These are phyloP conservation scores for Ceratosolen fusciceps DNA, from an alignment of 1,140 invertebrate species.

Conservation along the genomic window DNA sequence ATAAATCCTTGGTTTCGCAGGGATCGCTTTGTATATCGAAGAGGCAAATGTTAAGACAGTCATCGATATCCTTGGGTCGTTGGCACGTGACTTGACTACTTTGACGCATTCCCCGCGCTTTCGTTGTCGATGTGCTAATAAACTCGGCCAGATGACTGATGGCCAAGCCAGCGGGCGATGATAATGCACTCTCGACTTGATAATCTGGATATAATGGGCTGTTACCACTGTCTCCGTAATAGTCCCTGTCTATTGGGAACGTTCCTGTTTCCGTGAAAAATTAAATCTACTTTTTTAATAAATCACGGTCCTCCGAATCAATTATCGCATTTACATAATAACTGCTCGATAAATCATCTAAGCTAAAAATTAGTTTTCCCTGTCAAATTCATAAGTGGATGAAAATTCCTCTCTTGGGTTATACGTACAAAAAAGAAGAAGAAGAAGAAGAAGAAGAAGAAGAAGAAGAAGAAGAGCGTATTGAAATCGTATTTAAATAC, in stretches of 20 bases:
- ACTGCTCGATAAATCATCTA: too few species aligned
- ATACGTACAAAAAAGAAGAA: too few species aligned
- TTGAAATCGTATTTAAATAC: too few species aligned
- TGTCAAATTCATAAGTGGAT: too few species aligned
- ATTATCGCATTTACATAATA: too few species aligned
- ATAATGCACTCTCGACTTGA: slow-evolving; percentile 47
- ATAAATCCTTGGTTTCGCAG: slow-evolving; percentile 56
- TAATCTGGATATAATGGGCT: slow-evolving; percentile 55
- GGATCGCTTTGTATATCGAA: slow-evolving; percentile 64
- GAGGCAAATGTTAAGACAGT: slow-evolving; percentile 59
- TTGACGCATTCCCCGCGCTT: slow-evolving; percentile 51
- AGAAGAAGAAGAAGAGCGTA: too few species aligned
- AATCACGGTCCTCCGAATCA: too few species aligned
- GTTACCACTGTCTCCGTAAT: slow-evolving; percentile 57
- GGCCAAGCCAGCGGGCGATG: slow-evolving; percentile 53
- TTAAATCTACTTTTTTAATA: too few species aligned
- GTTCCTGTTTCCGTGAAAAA: background rate
- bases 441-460: too few species aligned
- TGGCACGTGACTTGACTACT: slow-evolving; percentile 55
- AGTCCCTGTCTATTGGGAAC: slow-evolving; percentile 24
- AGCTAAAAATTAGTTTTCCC: too few species aligned
- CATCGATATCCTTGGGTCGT: slow-evolving; percentile 2
- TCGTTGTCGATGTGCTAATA: background rate
- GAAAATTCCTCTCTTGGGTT: too few species aligned
- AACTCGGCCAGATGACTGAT: slow-evolving; percentile 48